Base-by-base conservation (phyloP, 2,113 vertebrate species). In the Rhea pennata region DNA sequence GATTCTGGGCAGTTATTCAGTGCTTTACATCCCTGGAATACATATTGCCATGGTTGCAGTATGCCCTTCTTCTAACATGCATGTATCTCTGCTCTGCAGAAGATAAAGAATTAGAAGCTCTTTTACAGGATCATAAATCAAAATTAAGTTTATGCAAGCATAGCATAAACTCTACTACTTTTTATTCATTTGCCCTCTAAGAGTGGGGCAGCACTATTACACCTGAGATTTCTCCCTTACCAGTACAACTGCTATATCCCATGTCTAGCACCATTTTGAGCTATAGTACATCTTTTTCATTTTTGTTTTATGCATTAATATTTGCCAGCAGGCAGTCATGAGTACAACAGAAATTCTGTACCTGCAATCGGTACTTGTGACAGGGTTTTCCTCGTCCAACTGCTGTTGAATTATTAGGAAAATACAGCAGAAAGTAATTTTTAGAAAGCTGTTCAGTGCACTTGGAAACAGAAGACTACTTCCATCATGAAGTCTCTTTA, bases 401-500 rank as follows among this genome's bases (percentile, higher is more conserved):
- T 91, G 72, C 77, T 78, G 50, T 84, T 87, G 92, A 93, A 96
- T 95, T 97, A 95, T 56, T 93, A 67, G 76, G 87, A 93, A 89
- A 93, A 90, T 75, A 69, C 69, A 91, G 69, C 66, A 82, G 62
- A 58, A 83, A 96, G 92, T 75, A 64, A 82, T 70, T 85, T 94
- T 97, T 88, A 93, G 95, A 84, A 91, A 91, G 64, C 77, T 67
- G 11, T 87, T 94, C 95, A 66, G 84, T 89, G 88, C 76, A 95
- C 46, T 65, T 92, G 64, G 91, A 91, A 94, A 95, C 62, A 88
- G 72, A 96, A 90, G 72, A 86, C 83, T 92, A 73, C 67, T 64
- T 92, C 73, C 58, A 72, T 77, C 61, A 87, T 66, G 50, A 96
- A 91, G 89, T 20, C 23, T 79, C 85, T 91, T 36, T 36, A 36